These are phyloP conservation scores for Myripristis jacobus DNA, from an alignment of 2,797 vertebrate genomes.

Conservation along the genomic window DNA sequence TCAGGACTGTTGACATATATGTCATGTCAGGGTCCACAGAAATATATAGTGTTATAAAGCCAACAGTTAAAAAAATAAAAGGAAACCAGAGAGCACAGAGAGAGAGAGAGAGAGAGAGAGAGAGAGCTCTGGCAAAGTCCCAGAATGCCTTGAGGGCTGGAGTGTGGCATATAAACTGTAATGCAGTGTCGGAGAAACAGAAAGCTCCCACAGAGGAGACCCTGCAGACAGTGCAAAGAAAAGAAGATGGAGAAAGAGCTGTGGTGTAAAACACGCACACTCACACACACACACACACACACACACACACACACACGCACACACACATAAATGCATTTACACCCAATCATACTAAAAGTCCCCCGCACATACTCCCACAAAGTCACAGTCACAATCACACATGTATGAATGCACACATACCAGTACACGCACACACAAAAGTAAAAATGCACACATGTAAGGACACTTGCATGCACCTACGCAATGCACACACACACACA, in stretches of 20 bases:
- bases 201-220: constrained; percentile 26
- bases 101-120: constrained; percentile 8
- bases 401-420: background rate
- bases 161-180: constrained; percentile 32
- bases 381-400: too few species aligned
- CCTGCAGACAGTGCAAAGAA: constrained; percentile 22
- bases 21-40: constrained; percentile 23
- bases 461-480: background rate
- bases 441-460: too few species aligned
- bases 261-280: constrained; percentile 6
- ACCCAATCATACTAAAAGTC: background rate
- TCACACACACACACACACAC: constrained; percentile 9
- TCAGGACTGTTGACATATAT: background rate
- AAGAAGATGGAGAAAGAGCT: constrained; percentile 1
- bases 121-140: constrained; percentile 40
- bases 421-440: background rate
- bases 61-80: background rate
- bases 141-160: constrained; percentile 26
- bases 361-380: background rate
- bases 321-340: background rate
- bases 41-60: background rate
- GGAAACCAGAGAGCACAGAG: background rate
- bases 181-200: constrained; percentile 4
- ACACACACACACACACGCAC: background rate
- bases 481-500: background rate